Percentiles rank a stretch among this genome's conserved stretches.
These are phyloP conservation scores for Fissipunctia ypsillon DNA, from an alignment of 2,888 invertebrate genomes.

Conservation along the genomic window DNA sequence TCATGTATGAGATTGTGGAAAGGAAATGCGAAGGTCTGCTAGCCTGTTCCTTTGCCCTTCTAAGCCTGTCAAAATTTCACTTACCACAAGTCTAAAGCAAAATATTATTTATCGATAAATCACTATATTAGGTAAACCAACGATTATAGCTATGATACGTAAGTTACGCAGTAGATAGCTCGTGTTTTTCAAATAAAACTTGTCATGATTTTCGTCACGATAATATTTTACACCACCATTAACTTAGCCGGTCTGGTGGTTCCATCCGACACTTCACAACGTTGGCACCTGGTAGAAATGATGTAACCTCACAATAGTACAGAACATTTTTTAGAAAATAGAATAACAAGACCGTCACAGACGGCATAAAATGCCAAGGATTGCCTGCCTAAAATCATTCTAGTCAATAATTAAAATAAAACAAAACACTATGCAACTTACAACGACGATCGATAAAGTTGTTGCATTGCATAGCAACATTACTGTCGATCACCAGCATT, in stretches of 20 bases:
- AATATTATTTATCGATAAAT: background rate
- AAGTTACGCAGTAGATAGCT: conserved; percentile 3
- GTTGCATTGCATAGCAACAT: conserved; percentile 2
- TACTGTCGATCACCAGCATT: background rate
- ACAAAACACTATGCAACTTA: background rate
- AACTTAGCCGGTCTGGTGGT: conserved; percentile 30
- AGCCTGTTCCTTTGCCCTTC: background rate
- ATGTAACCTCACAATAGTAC: background rate
- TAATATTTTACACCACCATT: conserved; percentile 49
- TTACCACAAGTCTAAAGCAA: background rate
- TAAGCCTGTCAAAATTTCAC: background rate
- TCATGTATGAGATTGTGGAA: background rate
- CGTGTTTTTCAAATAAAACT: conserved; percentile 22
- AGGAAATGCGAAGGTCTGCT: background rate
- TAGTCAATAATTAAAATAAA: conserved; percentile 16
- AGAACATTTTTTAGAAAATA: background rate
- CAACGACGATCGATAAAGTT: background rate
- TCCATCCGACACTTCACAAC: background rate
- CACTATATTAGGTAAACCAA: background rate
- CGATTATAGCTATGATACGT: background rate
- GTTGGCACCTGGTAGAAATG: background rate
- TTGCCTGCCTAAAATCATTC: background rate
- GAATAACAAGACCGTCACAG: background rate
- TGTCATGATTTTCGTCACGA: conserved; percentile 42
- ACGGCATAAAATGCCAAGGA: background rate